These are phyloP conservation scores for Zoanthus sociatus DNA, from an alignment of 92 coral and sea anemone genomes.

Conservation along the genomic window DNA sequence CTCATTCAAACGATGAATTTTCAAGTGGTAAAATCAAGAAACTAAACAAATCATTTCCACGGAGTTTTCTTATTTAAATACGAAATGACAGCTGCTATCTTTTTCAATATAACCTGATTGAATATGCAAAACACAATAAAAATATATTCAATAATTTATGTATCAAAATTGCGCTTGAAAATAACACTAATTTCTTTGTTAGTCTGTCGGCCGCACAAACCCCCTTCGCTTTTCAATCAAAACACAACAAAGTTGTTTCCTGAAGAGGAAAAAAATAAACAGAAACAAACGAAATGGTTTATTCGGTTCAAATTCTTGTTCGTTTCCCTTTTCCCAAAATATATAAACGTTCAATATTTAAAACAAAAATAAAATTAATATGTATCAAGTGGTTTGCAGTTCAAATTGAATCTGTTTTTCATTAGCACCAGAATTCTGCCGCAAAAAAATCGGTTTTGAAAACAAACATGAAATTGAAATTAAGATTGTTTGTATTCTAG, in stretches of 20 bases:
- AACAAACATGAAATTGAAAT: conserved; percentile 18
- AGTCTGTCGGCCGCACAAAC: conserved; percentile 4
- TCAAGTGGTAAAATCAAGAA: neutral
- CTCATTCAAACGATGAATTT: neutral
- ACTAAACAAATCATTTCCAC: neutral
- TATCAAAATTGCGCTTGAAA: neutral
- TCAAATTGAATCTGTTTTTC: neutral
- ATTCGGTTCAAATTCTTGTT: neutral
- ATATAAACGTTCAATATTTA: conserved; percentile 1
- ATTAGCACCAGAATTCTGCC: conserved; percentile 23
- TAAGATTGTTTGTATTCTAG: conserved; percentile 27
- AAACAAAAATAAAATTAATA: conserved; percentile 21
- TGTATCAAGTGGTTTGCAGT: neutral
- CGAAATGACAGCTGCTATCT: conserved; percentile 24
- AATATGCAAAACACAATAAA: conserved; percentile 40
- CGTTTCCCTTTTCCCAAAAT: conserved; percentile 19
- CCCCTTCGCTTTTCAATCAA: conserved; percentile 11
- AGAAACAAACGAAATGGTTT: neutral
- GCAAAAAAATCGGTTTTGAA: neutral
- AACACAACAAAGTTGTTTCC: conserved; percentile 18
- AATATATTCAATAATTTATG: conserved; percentile 26
- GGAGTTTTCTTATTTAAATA: neutral
- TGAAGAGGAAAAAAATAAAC: neutral
- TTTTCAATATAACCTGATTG: neutral
- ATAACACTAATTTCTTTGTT: conserved; percentile 16